phyloP scores from a whole-genome alignment of 2,888 invertebrate species.

The Elmis aenea region DNA sequence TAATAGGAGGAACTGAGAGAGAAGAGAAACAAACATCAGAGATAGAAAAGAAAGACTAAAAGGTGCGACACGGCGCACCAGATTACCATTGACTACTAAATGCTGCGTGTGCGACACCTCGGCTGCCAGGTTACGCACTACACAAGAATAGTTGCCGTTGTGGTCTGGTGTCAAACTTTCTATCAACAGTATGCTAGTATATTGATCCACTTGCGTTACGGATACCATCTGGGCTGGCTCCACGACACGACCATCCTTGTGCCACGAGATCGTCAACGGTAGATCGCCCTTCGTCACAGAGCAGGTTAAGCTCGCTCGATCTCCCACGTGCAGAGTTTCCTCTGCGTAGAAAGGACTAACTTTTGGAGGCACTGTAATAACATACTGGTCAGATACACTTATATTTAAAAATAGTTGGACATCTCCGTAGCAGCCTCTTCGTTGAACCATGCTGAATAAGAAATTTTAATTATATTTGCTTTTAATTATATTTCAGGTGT shows the following conservation, averaged over 20 bases:
- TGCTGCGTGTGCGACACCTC: conserved; percentile 69
- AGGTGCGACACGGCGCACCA: conserved; percentile 45
- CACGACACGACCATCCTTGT: conserved; percentile 65
- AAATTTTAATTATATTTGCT: no score
- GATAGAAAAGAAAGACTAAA: conserved; percentile 49
- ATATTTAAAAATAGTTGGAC: background rate
- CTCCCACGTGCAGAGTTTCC: conserved; percentile 65
- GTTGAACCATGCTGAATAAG: no score
- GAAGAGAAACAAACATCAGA: conserved; percentile 56
- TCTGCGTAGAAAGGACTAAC: conserved; percentile 69
- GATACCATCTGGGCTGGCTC: conserved; percentile 58
- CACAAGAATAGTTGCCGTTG: conserved; percentile 74
- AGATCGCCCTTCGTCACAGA: conserved; percentile 72
- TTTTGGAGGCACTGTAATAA: conserved; percentile 68
- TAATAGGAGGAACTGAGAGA: conserved; percentile 74
- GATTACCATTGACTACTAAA: conserved; percentile 73
- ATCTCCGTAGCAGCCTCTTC: background rate
- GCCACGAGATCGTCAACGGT: conserved; percentile 71
- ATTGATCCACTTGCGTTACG: conserved; percentile 69
- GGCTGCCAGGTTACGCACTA: conserved; percentile 67
- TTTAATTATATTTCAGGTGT: no score
- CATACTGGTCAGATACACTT: conserved; percentile 18
- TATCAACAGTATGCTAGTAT: conserved; percentile 72
- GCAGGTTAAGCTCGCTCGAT: conserved; percentile 68
- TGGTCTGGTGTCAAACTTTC: conserved; percentile 70